A percentile compares a stretch with the other conserved stretches of the same genome.
Evolutionary conservation across 30 jellyfish, hydroid and myxozoan genomes (phyloP).

Genomic region (Sanderia malayensis): DNA sequence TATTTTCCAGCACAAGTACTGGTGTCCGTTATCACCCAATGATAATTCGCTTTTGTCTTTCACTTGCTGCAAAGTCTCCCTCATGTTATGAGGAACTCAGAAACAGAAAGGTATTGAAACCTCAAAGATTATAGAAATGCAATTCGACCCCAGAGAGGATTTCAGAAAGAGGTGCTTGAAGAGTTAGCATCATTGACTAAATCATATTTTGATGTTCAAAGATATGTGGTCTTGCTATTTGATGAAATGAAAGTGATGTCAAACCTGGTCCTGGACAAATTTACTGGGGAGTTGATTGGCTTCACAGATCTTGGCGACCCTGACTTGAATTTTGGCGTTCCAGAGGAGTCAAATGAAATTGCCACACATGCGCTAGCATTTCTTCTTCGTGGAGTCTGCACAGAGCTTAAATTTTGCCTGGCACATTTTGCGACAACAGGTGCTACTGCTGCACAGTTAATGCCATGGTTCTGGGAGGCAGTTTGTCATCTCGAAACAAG

Average conservation of each 20-base stretch:
- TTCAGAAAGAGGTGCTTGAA: slow-evolving; percentile 27
- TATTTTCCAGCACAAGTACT: slow-evolving; percentile 3
- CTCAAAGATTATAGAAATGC: slow-evolving; percentile 36
- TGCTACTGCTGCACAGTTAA: slow-evolving; percentile 37
- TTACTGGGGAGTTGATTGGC: slow-evolving; percentile 56
- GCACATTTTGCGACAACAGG: slow-evolving; percentile 50
- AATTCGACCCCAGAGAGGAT: slow-evolving; percentile 39
- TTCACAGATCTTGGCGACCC: slow-evolving; percentile 53
- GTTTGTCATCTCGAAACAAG: slow-evolving; percentile 30
- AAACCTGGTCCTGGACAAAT: slow-evolving; percentile 34
- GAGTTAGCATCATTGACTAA: slow-evolving; percentile 6
- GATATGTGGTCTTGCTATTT: slow-evolving; percentile 42
- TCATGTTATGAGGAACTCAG: slow-evolving; percentile 60
- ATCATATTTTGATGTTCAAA: slow-evolving; percentile 13
- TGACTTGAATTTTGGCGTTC: slow-evolving; percentile 29
- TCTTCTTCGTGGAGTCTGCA: slow-evolving; percentile 32
- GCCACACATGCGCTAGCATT: slow-evolving; percentile 63
- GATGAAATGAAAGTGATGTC: slow-evolving; percentile 57
- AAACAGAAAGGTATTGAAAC: slow-evolving; percentile 17
- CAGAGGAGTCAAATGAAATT: slow-evolving; percentile 24
- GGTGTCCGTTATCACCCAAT: no score
- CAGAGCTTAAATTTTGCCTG: slow-evolving; percentile 29
- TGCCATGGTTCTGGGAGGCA: slow-evolving; percentile 61
- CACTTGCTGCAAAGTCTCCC: slow-evolving; percentile 50
- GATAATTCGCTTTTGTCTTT: slow-evolving; percentile 39